These are phyloP conservation scores for Eilema griseolum DNA, from an alignment of 2,888 invertebrate species.

Conservation along the genomic window DNA sequence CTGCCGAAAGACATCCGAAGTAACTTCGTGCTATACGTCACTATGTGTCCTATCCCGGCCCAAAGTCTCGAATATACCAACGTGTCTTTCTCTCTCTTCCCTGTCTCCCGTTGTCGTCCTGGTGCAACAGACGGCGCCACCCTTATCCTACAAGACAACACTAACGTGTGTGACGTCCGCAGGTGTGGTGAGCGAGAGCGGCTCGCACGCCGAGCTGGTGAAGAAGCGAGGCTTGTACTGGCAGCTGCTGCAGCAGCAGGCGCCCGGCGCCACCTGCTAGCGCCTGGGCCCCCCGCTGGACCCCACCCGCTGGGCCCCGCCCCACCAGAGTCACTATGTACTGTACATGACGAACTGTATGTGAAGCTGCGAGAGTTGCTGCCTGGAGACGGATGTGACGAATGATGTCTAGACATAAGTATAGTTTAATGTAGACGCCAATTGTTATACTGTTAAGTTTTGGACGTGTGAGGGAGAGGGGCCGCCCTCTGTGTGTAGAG, in stretches of 20 bases:
- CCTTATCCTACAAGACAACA: no score
- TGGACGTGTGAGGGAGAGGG: neutral
- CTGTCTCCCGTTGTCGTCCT: neutral
- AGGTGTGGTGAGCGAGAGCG: conserved; percentile 78
- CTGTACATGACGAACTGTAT: neutral
- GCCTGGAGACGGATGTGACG: neutral
- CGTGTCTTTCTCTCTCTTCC: no score
- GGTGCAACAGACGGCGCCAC: no score
- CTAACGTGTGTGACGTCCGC: conserved; percentile 10
- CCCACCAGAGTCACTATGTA: neutral
- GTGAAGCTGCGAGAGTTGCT: neutral
- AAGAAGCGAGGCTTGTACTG: conserved; percentile 71
- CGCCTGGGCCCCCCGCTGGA: neutral
- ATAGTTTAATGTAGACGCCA: neutral
- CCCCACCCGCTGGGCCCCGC: neutral
- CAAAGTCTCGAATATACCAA: no score
- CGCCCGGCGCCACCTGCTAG: conserved; percentile 35
- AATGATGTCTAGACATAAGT: neutral
- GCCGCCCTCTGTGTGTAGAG: neutral
- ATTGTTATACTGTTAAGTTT: neutral
- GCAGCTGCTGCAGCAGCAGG: conserved; percentile 74
- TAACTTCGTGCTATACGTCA: no score
- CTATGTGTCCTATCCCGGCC: no score
- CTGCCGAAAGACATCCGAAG: no score
- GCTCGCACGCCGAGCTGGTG: conserved; percentile 74